A percentile compares a stretch with the other conserved stretches of the same genome.
Evolutionary conservation across 2,113 vertebrate genomes (phyloP).

Genomic region (Brachypodius melanocephalos): DNA sequence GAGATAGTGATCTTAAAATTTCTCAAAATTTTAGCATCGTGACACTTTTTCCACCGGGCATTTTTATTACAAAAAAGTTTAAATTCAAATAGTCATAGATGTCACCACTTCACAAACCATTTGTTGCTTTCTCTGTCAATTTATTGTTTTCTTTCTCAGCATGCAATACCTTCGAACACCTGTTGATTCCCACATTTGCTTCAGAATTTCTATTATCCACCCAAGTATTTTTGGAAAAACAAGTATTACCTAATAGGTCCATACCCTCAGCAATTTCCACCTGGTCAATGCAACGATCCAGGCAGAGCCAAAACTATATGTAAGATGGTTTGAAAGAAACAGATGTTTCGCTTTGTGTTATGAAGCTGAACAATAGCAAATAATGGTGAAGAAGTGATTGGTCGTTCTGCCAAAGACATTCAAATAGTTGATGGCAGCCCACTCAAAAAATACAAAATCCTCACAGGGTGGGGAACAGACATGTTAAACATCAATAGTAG

Average conservation of each 20-base stretch:
- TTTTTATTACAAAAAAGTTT: neutral
- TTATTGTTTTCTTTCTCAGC: neutral
- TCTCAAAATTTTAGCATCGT: neutral
- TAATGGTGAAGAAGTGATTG: neutral
- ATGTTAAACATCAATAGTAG: neutral
- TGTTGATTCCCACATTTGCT: neutral
- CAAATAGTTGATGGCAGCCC: neutral
- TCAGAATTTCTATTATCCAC: neutral
- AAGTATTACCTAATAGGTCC: neutral
- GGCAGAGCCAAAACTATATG: neutral
- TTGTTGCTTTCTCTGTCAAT: neutral
- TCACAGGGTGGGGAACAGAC: neutral
- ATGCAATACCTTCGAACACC: neutral
- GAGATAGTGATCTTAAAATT: rapidly evolving
- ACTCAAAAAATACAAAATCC: neutral
- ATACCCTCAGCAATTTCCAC: neutral
- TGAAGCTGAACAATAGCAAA: neutral
- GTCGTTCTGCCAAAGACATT: neutral
- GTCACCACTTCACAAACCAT: neutral
- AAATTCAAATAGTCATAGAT: neutral
- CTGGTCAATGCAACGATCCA: neutral
- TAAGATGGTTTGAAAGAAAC: neutral
- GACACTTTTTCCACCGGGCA: neutral
- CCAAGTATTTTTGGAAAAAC: neutral
- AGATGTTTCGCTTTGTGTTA: neutral